These are phyloP conservation scores for Axinella damicornis DNA, from an alignment of 37 sponge, comb jelly and placozoan genomes.

Conservation along the genomic window DNA sequence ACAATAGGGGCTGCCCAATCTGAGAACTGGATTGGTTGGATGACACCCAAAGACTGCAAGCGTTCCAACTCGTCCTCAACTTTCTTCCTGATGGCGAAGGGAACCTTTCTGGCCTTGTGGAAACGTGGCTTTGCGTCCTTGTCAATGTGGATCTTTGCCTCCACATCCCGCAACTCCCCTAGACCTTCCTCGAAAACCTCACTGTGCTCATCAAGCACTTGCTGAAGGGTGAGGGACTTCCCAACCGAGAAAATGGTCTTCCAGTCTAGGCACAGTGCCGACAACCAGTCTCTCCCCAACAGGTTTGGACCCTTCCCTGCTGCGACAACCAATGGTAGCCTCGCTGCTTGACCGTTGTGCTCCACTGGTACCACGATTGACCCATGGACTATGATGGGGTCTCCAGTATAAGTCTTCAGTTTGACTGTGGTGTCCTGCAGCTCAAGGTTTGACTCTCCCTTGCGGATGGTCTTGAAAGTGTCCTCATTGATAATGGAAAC, in stretches of 20 bases:
- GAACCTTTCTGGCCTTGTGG: neutral
- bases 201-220: no score
- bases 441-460: neutral
- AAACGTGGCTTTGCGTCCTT: constrained; percentile 17
- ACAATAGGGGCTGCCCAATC: constrained; percentile 53
- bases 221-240: no score
- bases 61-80: neutral
- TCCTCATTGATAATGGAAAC: neutral
- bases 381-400: neutral
- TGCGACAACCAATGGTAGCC: no score
- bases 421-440: neutral
- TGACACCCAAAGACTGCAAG: neutral
- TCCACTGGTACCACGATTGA: no score
- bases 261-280: no score
- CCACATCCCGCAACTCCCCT: neutral
- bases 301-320: no score
- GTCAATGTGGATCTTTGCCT: constrained; percentile 29
- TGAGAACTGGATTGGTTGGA: constrained; percentile 5
- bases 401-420: neutral
- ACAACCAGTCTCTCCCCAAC: no score
- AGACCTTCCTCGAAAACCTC: no score
- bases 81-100: neutral
- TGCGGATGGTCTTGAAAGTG: neutral
- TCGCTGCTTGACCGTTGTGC: no score
- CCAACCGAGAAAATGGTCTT: no score